Percentiles rank a stretch among this genome's conserved stretches.
Evolutionary conservation across 2,888 invertebrate species (phyloP).

Genomic region (Adela reaumurella): DNA sequence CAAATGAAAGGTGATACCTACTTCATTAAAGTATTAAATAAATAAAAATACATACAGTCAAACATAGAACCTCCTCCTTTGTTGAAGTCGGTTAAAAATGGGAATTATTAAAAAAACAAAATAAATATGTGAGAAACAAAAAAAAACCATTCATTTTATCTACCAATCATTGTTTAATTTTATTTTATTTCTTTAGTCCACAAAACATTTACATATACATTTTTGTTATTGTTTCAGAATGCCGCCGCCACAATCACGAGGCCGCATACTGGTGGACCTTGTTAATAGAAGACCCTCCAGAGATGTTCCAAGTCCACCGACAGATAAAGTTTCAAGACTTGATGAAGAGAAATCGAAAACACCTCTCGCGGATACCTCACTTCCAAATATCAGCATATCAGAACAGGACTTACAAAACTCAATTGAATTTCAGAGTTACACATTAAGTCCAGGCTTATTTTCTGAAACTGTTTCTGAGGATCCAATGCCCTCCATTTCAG

Average conservation of each 20-base stretch:
- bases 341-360: background rate
- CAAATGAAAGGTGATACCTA: no score
- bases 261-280: background rate
- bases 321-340: constrained; percentile 1
- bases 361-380: constrained; percentile 1
- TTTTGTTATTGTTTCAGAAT: background rate
- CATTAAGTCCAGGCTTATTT: no score
- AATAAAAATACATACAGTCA: no score
- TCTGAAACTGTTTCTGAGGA: background rate
- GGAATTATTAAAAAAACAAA: no score
- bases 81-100: no score
- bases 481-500: constrained; percentile 1
- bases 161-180: constrained; percentile 4
- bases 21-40: no score
- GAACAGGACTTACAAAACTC: constrained; percentile 2
- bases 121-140: no score
- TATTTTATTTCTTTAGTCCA: background rate
- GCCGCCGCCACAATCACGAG: no score
- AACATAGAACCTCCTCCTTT: no score
- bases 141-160: background rate
- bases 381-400: constrained; percentile 3
- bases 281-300: background rate
- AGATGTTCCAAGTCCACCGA: background rate
- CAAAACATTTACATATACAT: constrained; percentile 1
- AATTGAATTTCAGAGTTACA: no score